Conservation (phyloP, 37 sponge, comb jelly and placozoan genomes). For the Eunapius fragilis region DNA sequence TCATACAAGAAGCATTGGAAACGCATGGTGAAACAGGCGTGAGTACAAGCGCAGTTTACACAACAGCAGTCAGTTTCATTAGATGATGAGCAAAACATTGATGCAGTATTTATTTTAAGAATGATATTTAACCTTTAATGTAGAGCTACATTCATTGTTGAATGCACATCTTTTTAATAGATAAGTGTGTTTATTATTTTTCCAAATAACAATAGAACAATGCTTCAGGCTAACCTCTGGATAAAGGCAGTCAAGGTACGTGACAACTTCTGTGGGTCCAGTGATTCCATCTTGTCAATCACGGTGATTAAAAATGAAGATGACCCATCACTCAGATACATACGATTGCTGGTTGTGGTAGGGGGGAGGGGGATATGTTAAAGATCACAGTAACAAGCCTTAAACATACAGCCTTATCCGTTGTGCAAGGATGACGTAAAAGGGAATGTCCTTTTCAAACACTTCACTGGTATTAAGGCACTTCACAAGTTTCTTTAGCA, state of each 20-base stretch:
- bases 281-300: constrained; percentile 15
- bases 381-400: not conserved
- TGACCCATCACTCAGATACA: constrained; percentile 56
- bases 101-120: too few species aligned
- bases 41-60: too few species aligned
- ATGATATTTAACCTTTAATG: too few species aligned
- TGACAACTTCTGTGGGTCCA: not conserved
- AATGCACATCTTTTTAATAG: too few species aligned
- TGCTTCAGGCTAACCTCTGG: not conserved
- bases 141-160: too few species aligned
- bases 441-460: constrained; percentile 48
- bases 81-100: too few species aligned
- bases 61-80: too few species aligned
- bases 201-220: too few species aligned
- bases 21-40: too few species aligned
- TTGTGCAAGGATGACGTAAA: constrained; percentile 50
- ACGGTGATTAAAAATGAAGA: constrained; percentile 13
- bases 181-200: too few species aligned
- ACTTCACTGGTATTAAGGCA: not conserved
- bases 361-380: too few species aligned
- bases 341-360: not conserved
- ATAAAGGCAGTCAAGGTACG: not conserved
- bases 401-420: constrained; percentile 27
- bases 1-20: too few species aligned
- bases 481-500: constrained; percentile 24